A percentile compares a stretch with the other conserved stretches of the same genome.
Evolutionary conservation across 1,140 invertebrate genomes (phyloP).

Genomic region (Drosophila ohnishii): DNA sequence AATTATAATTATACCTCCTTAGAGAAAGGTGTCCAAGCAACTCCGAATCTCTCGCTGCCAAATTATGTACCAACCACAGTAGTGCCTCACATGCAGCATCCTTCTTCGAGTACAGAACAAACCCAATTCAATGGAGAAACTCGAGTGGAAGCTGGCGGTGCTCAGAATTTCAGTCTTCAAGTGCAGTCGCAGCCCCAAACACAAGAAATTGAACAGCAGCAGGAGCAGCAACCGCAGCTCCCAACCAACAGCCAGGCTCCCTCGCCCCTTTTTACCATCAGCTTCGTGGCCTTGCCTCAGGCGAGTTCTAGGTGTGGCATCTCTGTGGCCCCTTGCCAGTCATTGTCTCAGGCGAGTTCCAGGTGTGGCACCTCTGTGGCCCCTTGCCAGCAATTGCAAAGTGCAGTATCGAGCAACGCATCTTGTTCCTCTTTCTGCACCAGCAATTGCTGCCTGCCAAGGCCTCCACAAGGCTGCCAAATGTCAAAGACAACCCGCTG

Average conservation of each 20-base stretch:
- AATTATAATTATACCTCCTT: neutral
- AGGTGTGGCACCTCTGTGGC: slow-evolving; percentile 4
- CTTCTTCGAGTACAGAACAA: neutral
- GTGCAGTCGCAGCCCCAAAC: neutral
- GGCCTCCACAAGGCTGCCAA: slow-evolving; percentile 9
- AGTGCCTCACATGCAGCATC: neutral
- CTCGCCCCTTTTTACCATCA: slow-evolving; percentile 26
- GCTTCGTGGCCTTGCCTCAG: slow-evolving; percentile 21
- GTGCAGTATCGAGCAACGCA: slow-evolving; percentile 8
- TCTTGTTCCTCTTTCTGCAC: slow-evolving; percentile 15
- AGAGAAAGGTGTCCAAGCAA: neutral
- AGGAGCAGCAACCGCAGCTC: neutral
- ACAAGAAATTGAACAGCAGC: neutral
- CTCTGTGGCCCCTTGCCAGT: slow-evolving; percentile 30
- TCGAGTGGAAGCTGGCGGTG: neutral
- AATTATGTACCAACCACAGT: neutral
- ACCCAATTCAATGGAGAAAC: neutral
- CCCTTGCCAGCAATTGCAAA: slow-evolving; percentile 29
- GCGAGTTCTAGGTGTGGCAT: neutral
- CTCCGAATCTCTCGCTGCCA: neutral
- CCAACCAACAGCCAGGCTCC: slow-evolving; percentile 6
- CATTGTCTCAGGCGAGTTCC: neutral
- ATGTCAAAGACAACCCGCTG: neutral
- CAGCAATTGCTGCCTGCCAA: slow-evolving; percentile 29
- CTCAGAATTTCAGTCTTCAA: neutral